These are phyloP conservation scores for Sardina pilchardus DNA, from an alignment of 2,113 vertebrate genomes.

Conservation along the genomic window DNA sequence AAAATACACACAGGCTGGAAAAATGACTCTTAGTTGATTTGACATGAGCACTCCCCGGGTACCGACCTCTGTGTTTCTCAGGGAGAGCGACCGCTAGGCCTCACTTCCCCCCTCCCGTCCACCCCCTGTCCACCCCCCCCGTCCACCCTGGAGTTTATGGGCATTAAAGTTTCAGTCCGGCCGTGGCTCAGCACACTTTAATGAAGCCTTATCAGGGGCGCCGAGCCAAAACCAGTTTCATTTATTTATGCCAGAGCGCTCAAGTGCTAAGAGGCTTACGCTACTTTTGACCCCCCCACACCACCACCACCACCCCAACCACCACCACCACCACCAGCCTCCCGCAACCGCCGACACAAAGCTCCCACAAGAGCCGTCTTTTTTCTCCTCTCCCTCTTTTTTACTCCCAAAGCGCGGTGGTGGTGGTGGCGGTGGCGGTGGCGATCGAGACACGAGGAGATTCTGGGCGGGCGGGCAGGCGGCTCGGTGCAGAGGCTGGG, in stretches of 20 bases:
- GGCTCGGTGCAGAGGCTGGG: slow-evolving; percentile 54
- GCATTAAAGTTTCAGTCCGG: slow-evolving; percentile 46
- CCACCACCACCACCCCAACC: slow-evolving; percentile 37
- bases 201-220: slow-evolving; percentile 58
- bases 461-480: neutral
- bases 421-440: no score
- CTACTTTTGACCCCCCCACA: slow-evolving; percentile 52
- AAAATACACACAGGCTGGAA: neutral
- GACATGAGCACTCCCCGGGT: neutral
- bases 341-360: slow-evolving; percentile 45
- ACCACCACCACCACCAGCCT: neutral
- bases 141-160: neutral
- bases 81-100: neutral
- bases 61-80: neutral
- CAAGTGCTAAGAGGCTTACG: slow-evolving; percentile 64
- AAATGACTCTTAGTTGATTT: neutral
- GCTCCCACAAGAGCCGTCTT: slow-evolving; percentile 9
- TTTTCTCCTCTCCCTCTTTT: neutral
- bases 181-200: slow-evolving; percentile 51
- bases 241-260: slow-evolving; percentile 65
- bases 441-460: neutral
- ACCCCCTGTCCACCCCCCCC: no score
- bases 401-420: neutral
- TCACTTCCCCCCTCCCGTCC: neutral
- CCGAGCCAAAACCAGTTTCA: slow-evolving; percentile 57